Percentiles rank a stretch among this genome's conserved stretches.
phyloP scores from a whole-genome alignment of 2,888 invertebrate species.

The Meandrusa payeni region DNA sequence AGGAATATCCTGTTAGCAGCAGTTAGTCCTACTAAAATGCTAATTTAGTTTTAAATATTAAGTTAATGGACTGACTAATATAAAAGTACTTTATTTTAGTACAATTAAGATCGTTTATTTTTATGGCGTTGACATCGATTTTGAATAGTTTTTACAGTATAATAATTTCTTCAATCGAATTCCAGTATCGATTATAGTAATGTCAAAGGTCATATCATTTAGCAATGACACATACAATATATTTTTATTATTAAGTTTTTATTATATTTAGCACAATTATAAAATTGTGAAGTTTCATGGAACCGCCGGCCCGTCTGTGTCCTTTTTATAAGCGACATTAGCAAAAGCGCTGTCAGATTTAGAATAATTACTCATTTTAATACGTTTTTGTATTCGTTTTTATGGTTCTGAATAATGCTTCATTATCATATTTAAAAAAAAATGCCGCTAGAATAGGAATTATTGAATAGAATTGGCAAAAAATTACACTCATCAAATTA shows the following conservation, averaged over 20 bases:
- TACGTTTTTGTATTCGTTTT: neutral
- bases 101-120: no score
- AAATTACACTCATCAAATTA: no score
- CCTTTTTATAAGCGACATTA: constrained; percentile 5
- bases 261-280: constrained; percentile 4
- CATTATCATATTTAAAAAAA: neutral
- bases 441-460: constrained; percentile 5
- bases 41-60: no score
- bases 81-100: no score
- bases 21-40: no score
- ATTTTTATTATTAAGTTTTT: neutral
- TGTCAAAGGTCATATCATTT: no score
- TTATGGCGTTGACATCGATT: no score
- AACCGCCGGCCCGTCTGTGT: constrained; percentile 38
- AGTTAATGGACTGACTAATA: constrained; percentile 28
- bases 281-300: constrained; percentile 32
- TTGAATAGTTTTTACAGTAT: no score
- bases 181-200: no score
- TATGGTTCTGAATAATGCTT: constrained; percentile 10
- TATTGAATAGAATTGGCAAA: no score
- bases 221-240: neutral
- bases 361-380: neutral
- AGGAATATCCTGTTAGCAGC: no score
- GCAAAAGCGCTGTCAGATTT: constrained; percentile 11
- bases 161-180: no score